Conservation (phyloP, 2,888 invertebrate species). For the Lobophora halterata region DNA sequence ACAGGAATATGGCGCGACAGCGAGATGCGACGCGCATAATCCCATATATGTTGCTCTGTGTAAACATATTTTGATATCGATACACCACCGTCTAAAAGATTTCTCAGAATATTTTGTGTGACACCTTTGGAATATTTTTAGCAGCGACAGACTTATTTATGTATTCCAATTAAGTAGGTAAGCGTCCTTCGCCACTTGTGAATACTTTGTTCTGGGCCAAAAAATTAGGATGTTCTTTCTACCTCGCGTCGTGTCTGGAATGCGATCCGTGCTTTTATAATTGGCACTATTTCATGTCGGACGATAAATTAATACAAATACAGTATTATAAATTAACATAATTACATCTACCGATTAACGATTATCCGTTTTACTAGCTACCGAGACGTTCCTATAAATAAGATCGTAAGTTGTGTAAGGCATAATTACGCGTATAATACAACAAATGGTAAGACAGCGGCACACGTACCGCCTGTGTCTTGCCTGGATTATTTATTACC, state of each 20-base stretch:
- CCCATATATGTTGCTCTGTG: conserved; percentile 47
- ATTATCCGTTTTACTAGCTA: conserved; percentile 52
- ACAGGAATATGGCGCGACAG: conserved; percentile 56
- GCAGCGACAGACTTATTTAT: conserved; percentile 2
- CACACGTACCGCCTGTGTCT: conserved; percentile 65
- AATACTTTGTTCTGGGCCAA: not conserved
- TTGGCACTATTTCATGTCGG: conserved; percentile 23
- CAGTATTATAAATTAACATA: conserved; percentile 50
- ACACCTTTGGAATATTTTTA: conserved; percentile 35
- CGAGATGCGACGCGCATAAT: conserved; percentile 62
- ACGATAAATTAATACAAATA: conserved; percentile 24
- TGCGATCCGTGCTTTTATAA: conserved; percentile 3
- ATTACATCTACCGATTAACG: conserved; percentile 56
- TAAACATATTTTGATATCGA: conserved; percentile 50
- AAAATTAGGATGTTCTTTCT: conserved; percentile 4
- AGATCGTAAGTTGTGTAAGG: conserved; percentile 49
- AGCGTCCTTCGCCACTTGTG: conserved; percentile 3
- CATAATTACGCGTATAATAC: conserved; percentile 73
- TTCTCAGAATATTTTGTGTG: conserved; percentile 35
- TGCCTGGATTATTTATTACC: conserved; percentile 72
- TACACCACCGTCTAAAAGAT: conserved; percentile 41
- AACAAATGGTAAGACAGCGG: conserved; percentile 71
- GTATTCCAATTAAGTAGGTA: conserved; percentile 1
- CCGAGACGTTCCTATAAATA: conserved; percentile 42
- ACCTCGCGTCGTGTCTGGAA: conserved; percentile 2